Evolutionary conservation across 2,888 invertebrate species (phyloP).

Genomic region (Microchrysa polita): DNA sequence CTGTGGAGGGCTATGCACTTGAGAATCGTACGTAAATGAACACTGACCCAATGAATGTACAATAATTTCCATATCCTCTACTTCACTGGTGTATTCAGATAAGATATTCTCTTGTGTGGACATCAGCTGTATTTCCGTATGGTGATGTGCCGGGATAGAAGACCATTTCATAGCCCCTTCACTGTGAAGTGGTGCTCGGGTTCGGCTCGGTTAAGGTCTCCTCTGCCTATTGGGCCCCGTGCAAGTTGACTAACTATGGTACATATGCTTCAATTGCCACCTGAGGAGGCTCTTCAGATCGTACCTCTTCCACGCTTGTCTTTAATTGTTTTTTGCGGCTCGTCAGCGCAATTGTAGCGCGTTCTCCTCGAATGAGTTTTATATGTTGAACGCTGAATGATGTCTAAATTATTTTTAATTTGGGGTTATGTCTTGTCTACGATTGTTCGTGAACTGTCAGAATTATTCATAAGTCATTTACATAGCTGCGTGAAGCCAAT

Average conservation of each 20-base stretch:
- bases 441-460: slow-evolving; percentile 49
- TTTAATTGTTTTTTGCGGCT: slow-evolving; percentile 34
- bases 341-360: neutral
- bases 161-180: slow-evolving; percentile 25
- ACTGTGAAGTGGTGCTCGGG: neutral
- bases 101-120: slow-evolving; percentile 26
- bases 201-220: neutral
- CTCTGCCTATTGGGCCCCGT: slow-evolving; percentile 6
- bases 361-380: slow-evolving; percentile 43
- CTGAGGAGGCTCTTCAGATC: slow-evolving; percentile 29
- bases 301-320: neutral
- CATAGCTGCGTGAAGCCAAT: slow-evolving; percentile 48
- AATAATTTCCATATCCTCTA: slow-evolving; percentile 41
- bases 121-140: slow-evolving; percentile 14
- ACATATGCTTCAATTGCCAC: slow-evolving; percentile 41
- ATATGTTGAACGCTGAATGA: slow-evolving; percentile 42
- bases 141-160: slow-evolving; percentile 4
- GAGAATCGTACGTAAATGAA: slow-evolving; percentile 28
- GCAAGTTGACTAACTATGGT: neutral
- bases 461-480: slow-evolving; percentile 51
- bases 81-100: slow-evolving; percentile 17
- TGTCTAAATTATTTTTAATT: slow-evolving; percentile 50
- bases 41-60: slow-evolving; percentile 10
- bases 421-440: slow-evolving; percentile 49
- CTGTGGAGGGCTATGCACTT: slow-evolving; percentile 26